A percentile compares a stretch with the other conserved stretches of the same genome.
Conservation (phyloP, 2,888 invertebrate species). For the Orthonychiurus folsomi region DNA sequence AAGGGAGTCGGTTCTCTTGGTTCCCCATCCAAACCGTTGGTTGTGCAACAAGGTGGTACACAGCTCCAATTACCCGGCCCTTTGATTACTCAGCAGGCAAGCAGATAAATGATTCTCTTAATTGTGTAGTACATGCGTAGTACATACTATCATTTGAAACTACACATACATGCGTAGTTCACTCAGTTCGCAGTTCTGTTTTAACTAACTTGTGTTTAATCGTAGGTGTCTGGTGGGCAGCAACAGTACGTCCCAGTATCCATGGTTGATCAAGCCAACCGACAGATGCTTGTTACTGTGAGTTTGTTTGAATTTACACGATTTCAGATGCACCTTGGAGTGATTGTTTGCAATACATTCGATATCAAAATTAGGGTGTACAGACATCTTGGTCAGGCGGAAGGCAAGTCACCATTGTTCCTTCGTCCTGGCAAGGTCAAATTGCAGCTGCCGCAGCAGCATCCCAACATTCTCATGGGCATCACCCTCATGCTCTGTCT, state of each 20-base stretch:
- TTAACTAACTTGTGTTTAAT: not conserved
- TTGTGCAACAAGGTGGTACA: constrained; percentile 24
- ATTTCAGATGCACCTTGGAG: not conserved
- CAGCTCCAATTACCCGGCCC: constrained; percentile 26
- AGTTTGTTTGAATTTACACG: constrained; percentile 38
- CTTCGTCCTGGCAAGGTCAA: constrained; percentile 72
- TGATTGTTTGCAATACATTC: constrained; percentile 31
- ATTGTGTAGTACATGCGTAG: not conserved
- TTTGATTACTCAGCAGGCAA: constrained; percentile 22
- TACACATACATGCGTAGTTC: no score
- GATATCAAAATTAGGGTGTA: constrained; percentile 54
- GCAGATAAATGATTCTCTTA: not conserved
- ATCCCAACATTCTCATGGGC: constrained; percentile 41
- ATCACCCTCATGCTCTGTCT: constrained; percentile 47
- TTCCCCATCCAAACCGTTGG: constrained; percentile 25
- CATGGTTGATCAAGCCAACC: constrained; percentile 76
- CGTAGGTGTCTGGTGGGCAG: constrained; percentile 54
- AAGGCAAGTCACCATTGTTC: constrained; percentile 69
- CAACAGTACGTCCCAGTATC: constrained; percentile 90
- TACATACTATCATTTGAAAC: not conserved
- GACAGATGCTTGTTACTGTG: constrained; percentile 67
- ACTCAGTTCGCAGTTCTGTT: no score
- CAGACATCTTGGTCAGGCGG: constrained; percentile 62
- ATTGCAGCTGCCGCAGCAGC: constrained; percentile 50
- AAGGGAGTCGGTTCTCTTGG: constrained; percentile 33